Base-by-base conservation (phyloP, 2,113 vertebrate genomes). In the Pollimyrus isidori region DNA sequence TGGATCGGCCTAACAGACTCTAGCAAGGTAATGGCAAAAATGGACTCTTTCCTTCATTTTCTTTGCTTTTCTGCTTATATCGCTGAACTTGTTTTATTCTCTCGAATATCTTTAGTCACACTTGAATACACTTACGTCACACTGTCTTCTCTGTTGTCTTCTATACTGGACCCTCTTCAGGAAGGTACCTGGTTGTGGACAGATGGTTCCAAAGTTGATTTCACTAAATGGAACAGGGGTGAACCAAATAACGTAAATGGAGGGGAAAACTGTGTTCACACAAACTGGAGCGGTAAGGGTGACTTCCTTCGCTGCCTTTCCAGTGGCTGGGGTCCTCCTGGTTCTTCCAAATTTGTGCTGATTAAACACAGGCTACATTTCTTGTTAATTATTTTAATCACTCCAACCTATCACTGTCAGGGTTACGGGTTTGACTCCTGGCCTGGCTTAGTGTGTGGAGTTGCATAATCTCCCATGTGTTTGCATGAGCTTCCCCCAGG, bases 111-210 rank as follows among this genome's bases (percentile, higher is more conserved):
- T 82, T 82, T 9, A 19, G 19, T 26, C 58, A 46, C n/a, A 19
- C n/a, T 83, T 42, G 42, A 9, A 21, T 83, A 11, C 15, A n/a
- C 21, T 45, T 46, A 45, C 2, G 17, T 21, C 7, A 21, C 76
- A 39, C 17, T 45, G 11, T 83, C 6, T 83, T 46, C 3, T 83
- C 19, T 23, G 3, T 46, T 83, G 21, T 52, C 1, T 42, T 53
- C 0, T 10, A 35, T 21, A 21, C 86, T 58, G 11, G 6, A 87
- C 83, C 46, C 46, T 49, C 23, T 49, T 50, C 23, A 50, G 83
- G 83, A 89, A 17, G 82, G 84, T 7, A 52, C n/a, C 45, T 89
- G 83, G 89, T 30, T 87, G 26, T 89, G 56, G 56, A 69, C 84
- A 35, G 89, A 89, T 45, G 89, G 82, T 23, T 89, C 89, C 19